Conservation (phyloP, 2,888 invertebrate genomes). For the Lycophotia porphyrea region DNA sequence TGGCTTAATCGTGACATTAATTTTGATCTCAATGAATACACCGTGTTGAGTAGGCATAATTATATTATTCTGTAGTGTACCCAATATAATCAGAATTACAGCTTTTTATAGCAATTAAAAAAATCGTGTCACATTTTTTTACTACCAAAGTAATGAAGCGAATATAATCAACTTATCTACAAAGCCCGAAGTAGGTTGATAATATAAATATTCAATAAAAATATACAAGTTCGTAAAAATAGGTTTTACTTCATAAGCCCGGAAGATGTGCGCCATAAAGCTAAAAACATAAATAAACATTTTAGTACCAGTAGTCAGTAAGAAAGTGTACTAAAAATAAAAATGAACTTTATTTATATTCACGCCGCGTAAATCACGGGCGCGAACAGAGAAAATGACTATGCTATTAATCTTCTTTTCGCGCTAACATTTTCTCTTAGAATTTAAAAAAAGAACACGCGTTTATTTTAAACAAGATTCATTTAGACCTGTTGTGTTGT, state of each 20-base stretch:
- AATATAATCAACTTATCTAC: constrained; percentile 24
- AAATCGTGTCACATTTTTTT: not conserved
- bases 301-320: constrained; percentile 52
- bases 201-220: constrained; percentile 43
- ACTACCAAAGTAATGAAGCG: not conserved
- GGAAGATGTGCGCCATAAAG: constrained; percentile 57
- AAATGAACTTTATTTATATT: constrained; percentile 61
- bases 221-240: constrained; percentile 57
- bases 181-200: constrained; percentile 16
- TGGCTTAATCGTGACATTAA: not conserved
- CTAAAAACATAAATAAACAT: constrained; percentile 60
- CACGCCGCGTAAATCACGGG: constrained; percentile 60
- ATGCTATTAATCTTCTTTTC: constrained; percentile 53
- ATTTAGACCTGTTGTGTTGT: not conserved
- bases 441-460: constrained; percentile 4
- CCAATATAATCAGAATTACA: not conserved
- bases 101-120: not conserved
- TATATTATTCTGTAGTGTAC: not conserved
- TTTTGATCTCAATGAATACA: not conserved
- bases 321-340: constrained; percentile 59
- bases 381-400: constrained; percentile 61
- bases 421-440: constrained; percentile 28
- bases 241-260: constrained; percentile 52
- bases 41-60: not conserved
- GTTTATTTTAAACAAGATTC: constrained; percentile 30